A percentile compares a stretch with the other conserved stretches of the same genome.
phyloP scores from a whole-genome alignment of 2,797 vertebrate genomes.

The Cyclura pinguis region DNA sequence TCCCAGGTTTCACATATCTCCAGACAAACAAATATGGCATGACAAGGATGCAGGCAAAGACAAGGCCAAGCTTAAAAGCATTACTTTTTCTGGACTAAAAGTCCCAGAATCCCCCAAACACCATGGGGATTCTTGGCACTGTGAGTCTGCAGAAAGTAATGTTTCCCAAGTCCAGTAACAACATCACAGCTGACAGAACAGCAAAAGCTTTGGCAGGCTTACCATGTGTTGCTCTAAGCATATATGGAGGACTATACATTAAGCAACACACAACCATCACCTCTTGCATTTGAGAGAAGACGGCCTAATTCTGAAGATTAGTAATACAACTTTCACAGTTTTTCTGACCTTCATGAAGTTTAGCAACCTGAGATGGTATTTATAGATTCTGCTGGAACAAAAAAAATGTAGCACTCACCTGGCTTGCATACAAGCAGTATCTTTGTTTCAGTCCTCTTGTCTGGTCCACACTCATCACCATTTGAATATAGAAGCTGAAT shows the following conservation, averaged over 20 bases:
- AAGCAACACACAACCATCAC: too few species aligned
- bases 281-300: background rate
- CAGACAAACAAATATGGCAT: background rate
- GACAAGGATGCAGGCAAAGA: background rate
- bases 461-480: slow-evolving; percentile 82
- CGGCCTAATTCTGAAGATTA: background rate
- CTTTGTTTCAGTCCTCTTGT: slow-evolving; percentile 83
- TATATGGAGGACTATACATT: background rate
- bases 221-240: too few species aligned
- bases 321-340: background rate
- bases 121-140: too few species aligned
- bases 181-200: background rate
- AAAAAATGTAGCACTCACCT: slow-evolving; percentile 75
- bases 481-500: slow-evolving; percentile 89
- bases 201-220: background rate
- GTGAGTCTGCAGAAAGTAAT: too few species aligned
- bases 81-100: too few species aligned
- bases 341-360: background rate
- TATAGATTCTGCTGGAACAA: background rate
- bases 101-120: too few species aligned
- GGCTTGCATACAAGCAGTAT: slow-evolving; percentile 92
- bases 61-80: background rate
- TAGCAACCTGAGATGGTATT: background rate
- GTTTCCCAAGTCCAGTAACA: too few species aligned
- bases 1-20: background rate